Evolutionary conservation across 1,140 invertebrate genomes (phyloP), one percentile per base, ranked within the genome.

Genomic region (Musca domestica): DNA sequence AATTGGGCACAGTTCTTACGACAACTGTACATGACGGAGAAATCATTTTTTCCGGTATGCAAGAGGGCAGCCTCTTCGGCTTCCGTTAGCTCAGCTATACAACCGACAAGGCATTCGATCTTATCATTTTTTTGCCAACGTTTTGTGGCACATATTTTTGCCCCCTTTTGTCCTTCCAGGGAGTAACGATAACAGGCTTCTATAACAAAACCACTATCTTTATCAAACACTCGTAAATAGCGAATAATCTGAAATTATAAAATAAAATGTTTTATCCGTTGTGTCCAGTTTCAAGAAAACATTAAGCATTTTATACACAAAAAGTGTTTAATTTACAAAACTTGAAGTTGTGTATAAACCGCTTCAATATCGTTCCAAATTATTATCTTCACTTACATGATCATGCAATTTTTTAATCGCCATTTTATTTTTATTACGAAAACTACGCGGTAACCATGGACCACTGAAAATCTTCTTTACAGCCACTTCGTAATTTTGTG

Each of bases 1-100:
- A 99, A 86, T 81, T 99, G 98, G 27, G 98, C 96, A 85, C 96
- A 98, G 83, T 99, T 98, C 86, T 99, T 99, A 67, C 97, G 87
- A 84, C 94, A 98, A 75, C 95, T 98, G 81, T 95, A 98, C 96
- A 98, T 98, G 47, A 98, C 95, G 70, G 95, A 97, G 84, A 98
- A 99, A 82, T 99, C 96, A 88, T 98, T 98, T 83, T 95, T 94
- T 12, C 96, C 96, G 19, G 94, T 90, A 83, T 94, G 91, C 25
- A 99, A 81, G n/a, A 99, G 83, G 70, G 94, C 89, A 34, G 89
- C 88, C 84, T 99, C 98, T 83, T 99, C 97, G 76, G 90, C 90
- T 83, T 94, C 91, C 47, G 91, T 95, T 70, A 99, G 84, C 83
- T 99, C 95, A 58, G 96, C 96, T 73, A 99, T 98, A 81, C 96